phyloP scores from a whole-genome alignment of 2,888 invertebrate genomes.

The Andrena bicolor region DNA sequence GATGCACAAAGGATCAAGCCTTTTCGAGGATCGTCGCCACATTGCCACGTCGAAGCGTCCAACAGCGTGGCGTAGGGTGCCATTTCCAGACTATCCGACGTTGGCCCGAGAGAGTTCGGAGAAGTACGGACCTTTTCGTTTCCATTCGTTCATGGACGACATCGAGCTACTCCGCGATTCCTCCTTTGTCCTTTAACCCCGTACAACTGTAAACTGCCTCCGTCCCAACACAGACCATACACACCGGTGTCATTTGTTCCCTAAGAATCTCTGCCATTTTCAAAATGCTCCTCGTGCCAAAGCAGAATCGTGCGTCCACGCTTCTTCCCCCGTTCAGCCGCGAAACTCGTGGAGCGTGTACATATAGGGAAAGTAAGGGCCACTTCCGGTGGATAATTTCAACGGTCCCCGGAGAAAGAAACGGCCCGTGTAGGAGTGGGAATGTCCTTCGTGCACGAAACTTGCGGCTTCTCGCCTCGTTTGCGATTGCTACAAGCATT shows the following conservation, averaged over 20 bases:
- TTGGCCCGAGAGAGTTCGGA: slow-evolving; percentile 66
- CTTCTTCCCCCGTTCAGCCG: slow-evolving; percentile 18
- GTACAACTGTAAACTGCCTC: no score
- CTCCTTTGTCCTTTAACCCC: slow-evolving; percentile 18
- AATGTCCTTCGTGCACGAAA: slow-evolving; percentile 72
- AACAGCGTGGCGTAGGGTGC: slow-evolving; percentile 45
- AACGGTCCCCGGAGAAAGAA: slow-evolving; percentile 47
- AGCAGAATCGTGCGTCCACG: neutral
- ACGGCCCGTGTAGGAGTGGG: slow-evolving; percentile 62
- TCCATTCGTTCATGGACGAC: slow-evolving; percentile 64
- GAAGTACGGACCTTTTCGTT: slow-evolving; percentile 67
- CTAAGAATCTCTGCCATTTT: neutral
- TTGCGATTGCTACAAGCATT: slow-evolving; percentile 75
- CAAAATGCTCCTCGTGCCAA: slow-evolving; percentile 16
- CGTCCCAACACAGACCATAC: no score
- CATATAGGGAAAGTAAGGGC: slow-evolving; percentile 55
- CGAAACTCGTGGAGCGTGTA: slow-evolving; percentile 57
- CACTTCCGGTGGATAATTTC: slow-evolving; percentile 67
- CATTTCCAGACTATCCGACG: slow-evolving; percentile 50
- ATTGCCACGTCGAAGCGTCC: slow-evolving; percentile 10
- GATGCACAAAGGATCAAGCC: neutral
- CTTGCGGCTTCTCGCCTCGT: slow-evolving; percentile 63
- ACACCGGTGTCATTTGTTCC: neutral
- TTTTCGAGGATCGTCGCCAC: neutral
- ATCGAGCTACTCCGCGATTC: slow-evolving; percentile 44